Evolutionary conservation across 1,140 invertebrate genomes (phyloP), one percentile per base, ranked within the genome.

Genomic region (Camponotus pennsylvanicus): DNA sequence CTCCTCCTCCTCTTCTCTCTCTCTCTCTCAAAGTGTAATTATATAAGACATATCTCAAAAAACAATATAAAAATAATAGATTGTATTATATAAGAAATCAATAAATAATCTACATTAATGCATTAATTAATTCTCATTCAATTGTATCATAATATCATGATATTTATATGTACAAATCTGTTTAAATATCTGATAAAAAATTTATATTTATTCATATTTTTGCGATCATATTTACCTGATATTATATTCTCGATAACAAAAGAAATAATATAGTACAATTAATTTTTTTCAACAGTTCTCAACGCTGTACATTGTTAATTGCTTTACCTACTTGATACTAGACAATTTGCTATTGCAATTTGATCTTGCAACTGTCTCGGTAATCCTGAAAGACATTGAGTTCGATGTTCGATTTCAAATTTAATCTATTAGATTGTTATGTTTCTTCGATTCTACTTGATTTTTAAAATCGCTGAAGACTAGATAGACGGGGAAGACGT

Each of bases 401-500:
- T 63, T 71, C 42, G 40, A 82, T 82, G 67, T 64, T 63, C 84
- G 76, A 80, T 66, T 34, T 59, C 57, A 66, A 55, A 27, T 83
- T 52, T 18, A 78, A 27, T 52, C 55, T 40, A 37, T 49, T 49
- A 73, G 49, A 52, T 34, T 73, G 27, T 42, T 37, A 34, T 37
- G 9, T 27, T 5, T 66, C 63, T 84, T 84, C 42, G 45, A 45
- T 4, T 78, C 49, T 52, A 73, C 63, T 84, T 59, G 78, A 84
- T 67, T 87, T 49, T 52, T 80, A 49, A 21, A 86, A 66, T 73
- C 45, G 63, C 34, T 21, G 34, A 42, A 42, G 85, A 63, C 61
- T 89, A 79, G 88, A 89, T 75, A 80, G 3, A 40, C 61, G 15
- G 45, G 88, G 78, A 90, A 90, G 89, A 85, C 75, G 57, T 52